Conservation (phyloP, 1,140 invertebrate species). For the Cydia pomonella region DNA sequence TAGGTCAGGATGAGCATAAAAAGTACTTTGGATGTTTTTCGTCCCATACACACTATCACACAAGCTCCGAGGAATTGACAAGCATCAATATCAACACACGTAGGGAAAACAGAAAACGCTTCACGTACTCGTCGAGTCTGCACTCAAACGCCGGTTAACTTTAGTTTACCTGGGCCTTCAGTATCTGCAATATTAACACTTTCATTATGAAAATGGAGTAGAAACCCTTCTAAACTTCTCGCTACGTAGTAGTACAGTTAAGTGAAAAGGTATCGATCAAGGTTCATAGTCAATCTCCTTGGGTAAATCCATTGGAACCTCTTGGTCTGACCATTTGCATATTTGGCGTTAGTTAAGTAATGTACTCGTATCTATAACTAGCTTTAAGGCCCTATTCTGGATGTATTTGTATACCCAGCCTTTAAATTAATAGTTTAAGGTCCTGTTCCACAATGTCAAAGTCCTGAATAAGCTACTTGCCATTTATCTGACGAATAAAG, state of each 20-base stretch:
- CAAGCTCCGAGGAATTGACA: too few species aligned
- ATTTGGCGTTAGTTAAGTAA: neutral
- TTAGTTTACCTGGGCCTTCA: neutral
- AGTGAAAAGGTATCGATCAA: neutral
- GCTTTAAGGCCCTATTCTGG: too few species aligned
- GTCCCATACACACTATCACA: too few species aligned
- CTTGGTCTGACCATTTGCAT: neutral
- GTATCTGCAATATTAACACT: slow-evolving; percentile 11
- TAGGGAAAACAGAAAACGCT: neutral
- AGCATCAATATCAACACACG: too few species aligned
- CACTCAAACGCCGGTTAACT: neutral
- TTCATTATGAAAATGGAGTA: neutral
- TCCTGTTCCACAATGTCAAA: too few species aligned
- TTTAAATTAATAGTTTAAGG: too few species aligned
- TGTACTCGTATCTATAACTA: too few species aligned
- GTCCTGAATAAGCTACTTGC: too few species aligned
- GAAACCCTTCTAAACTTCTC: neutral
- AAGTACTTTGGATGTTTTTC: too few species aligned
- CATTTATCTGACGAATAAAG: too few species aligned
- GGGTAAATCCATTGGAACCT: neutral
- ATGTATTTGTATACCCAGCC: too few species aligned
- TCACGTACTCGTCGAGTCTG: neutral
- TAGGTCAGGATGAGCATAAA: too few species aligned
- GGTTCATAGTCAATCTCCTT: neutral
- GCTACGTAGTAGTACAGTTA: neutral